phyloP scores from a whole-genome alignment of 2,888 invertebrate genomes.

The Lypha dubia region DNA sequence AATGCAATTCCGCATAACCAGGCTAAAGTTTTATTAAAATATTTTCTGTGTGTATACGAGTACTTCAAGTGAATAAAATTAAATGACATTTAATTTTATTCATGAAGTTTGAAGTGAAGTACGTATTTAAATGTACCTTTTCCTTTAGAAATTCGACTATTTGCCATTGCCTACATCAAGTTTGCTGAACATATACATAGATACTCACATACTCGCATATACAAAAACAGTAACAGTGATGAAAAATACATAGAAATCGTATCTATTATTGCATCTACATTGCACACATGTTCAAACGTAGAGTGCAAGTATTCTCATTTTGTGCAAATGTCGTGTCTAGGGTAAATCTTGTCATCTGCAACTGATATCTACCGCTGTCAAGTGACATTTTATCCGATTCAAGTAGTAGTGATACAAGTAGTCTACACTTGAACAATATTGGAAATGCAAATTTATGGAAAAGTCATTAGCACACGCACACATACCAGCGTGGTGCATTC shows the following conservation, averaged over 20 bases:
- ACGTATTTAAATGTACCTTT: slow-evolving; percentile 32
- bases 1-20: not conserved
- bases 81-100: slow-evolving; percentile 24
- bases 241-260: not conserved
- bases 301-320: slow-evolving; percentile 59
- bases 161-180: slow-evolving; percentile 46
- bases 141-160: slow-evolving; percentile 8
- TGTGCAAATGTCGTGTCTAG: slow-evolving; percentile 66
- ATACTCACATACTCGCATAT: too few relatives aligned
- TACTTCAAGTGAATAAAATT: slow-evolving; percentile 31
- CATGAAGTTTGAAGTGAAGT: not conserved
- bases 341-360: slow-evolving; percentile 62
- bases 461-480: slow-evolving; percentile 63
- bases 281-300: slow-evolving; percentile 4
- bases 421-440: slow-evolving; percentile 64
- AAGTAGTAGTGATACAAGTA: slow-evolving; percentile 65
- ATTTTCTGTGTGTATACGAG: slow-evolving; percentile 16
- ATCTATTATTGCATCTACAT: slow-evolving; percentile 14
- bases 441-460: slow-evolving; percentile 70
- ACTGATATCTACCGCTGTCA: slow-evolving; percentile 69
- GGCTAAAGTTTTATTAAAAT: slow-evolving; percentile 17
- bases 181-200: not conserved
- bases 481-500: not conserved
- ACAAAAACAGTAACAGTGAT: not conserved
- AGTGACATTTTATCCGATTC: slow-evolving; percentile 70